Conservation (phyloP, 2,113 vertebrate genomes). For the Poicephalus gulielmi region DNA sequence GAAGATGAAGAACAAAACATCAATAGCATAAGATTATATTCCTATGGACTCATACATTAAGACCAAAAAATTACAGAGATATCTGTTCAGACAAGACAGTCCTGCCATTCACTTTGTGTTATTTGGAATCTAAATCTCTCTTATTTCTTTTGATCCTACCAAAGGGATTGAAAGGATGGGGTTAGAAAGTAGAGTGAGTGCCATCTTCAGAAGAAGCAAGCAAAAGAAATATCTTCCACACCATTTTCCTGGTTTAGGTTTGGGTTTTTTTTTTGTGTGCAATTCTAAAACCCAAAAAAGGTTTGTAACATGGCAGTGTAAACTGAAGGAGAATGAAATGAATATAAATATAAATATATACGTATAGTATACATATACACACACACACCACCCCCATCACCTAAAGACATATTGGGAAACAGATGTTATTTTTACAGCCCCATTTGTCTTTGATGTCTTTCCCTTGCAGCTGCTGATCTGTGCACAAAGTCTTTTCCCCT, state of each 20-base stretch:
- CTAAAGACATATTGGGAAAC: neutral
- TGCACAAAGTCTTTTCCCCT: neutral
- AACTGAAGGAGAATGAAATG: neutral
- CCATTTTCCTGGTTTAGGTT: neutral
- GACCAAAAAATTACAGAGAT: neutral
- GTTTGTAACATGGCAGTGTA: neutral
- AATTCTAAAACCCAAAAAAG: neutral
- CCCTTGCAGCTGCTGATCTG: neutral
- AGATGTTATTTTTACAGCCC: neutral
- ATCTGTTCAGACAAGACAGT: neutral
- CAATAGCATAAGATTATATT: neutral
- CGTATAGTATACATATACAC: no score
- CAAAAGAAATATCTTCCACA: neutral
- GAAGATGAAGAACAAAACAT: neutral
- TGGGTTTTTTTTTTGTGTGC: neutral
- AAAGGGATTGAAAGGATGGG: neutral
- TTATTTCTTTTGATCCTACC: neutral
- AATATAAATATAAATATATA: neutral
- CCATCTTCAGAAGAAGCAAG: neutral
- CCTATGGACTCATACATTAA: neutral
- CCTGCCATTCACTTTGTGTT: neutral
- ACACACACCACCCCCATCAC: rapidly evolving
- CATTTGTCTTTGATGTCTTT: neutral
- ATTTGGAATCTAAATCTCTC: neutral
- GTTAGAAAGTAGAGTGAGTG: neutral